phyloP scores from a whole-genome alignment of 2,797 vertebrate species.

The Lacerta agilis region DNA sequence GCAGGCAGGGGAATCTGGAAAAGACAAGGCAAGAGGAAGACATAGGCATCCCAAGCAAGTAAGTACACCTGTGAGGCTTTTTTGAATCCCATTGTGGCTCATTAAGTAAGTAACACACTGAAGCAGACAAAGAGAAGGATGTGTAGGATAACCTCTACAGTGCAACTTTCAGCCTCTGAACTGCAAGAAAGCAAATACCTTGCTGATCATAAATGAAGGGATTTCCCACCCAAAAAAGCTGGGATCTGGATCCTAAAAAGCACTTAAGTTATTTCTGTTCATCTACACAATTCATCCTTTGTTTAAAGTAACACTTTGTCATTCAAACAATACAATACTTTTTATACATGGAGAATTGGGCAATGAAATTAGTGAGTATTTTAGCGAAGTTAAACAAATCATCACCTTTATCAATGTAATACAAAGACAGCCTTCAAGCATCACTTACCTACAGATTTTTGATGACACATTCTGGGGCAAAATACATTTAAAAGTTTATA shows the following conservation, averaged over 20 bases:
- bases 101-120: background rate
- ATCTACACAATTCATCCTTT: background rate
- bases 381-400: constrained; percentile 34
- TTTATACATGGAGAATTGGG: background rate
- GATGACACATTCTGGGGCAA: constrained; percentile 62
- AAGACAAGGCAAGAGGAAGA: background rate
- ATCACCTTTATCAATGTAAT: constrained; percentile 60
- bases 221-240: background rate
- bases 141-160: background rate
- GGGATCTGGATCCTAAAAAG: background rate
- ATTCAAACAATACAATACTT: background rate
- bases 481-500: constrained; percentile 66
- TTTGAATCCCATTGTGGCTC: background rate
- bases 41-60: background rate
- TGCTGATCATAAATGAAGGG: background rate
- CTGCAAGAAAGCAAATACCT: background rate
- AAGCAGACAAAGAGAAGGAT: background rate
- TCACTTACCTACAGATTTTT: constrained; percentile 61
- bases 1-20: background rate
- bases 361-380: background rate
- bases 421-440: constrained; percentile 58
- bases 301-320: background rate
- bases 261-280: background rate
- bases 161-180: background rate
- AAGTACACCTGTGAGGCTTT: background rate